Conservation (phyloP, 2,113 vertebrate species). For the Tiliqua scincoides region DNA sequence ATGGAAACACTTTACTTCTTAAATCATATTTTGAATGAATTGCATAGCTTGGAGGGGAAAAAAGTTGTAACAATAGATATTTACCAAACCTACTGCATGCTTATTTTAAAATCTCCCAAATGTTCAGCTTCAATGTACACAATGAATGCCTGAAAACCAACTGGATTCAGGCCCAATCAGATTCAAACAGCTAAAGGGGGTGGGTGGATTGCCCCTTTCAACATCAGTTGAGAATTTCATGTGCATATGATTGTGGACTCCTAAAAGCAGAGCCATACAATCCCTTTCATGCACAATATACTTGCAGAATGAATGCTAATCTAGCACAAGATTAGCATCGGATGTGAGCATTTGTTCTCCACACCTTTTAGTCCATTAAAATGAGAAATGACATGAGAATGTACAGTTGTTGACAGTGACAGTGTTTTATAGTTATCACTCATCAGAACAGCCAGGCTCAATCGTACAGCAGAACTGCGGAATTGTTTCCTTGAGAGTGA, state of each 20-base stretch:
- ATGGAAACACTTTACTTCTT: slow-evolving; percentile 5
- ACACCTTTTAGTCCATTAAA: slow-evolving; percentile 50
- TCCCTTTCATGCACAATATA: neutral
- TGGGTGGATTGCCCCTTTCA: slow-evolving; percentile 8
- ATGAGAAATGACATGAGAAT: slow-evolving; percentile 37
- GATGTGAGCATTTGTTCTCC: slow-evolving; percentile 51
- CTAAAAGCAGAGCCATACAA: slow-evolving; percentile 20
- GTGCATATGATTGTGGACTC: neutral
- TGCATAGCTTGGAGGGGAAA: slow-evolving; percentile 14
- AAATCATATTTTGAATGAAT: slow-evolving; percentile 21
- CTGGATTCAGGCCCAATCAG: slow-evolving; percentile 39
- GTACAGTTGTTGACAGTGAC: slow-evolving; percentile 52
- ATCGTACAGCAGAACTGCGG: slow-evolving; percentile 35
- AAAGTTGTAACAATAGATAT: slow-evolving; percentile 42
- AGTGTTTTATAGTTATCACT: slow-evolving; percentile 60
- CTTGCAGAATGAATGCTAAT: slow-evolving; percentile 37
- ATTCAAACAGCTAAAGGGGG: slow-evolving; percentile 35
- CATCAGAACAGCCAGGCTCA: slow-evolving; percentile 41
- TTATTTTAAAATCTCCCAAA: slow-evolving; percentile 19
- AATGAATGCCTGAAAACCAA: slow-evolving; percentile 41
- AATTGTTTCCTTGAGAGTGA: slow-evolving; percentile 63
- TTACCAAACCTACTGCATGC: slow-evolving; percentile 40
- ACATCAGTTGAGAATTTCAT: slow-evolving; percentile 41
- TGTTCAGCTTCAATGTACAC: slow-evolving; percentile 43
- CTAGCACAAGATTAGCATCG: slow-evolving; percentile 52